Conservation (phyloP, 2,113 vertebrate species). For the Leucosticte australis region DNA sequence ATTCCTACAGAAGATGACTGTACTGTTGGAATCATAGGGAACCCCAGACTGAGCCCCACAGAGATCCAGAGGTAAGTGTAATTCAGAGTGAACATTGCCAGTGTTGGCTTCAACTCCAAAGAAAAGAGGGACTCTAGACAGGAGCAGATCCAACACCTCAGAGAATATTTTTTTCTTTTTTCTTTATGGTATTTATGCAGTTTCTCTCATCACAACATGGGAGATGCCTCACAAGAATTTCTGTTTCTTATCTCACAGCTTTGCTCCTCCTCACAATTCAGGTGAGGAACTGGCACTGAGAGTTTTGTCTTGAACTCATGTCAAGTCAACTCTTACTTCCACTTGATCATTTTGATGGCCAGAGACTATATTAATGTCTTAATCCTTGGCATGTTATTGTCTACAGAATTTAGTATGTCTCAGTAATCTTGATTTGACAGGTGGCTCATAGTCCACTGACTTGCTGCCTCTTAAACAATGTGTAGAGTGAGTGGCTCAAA, state of each 20-base stretch:
- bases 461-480: background rate
- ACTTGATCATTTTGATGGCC: background rate
- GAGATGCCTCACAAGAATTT: background rate
- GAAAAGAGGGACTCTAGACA: background rate
- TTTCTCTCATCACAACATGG: background rate
- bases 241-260: background rate
- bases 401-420: background rate
- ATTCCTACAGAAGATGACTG: background rate
- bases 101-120: background rate
- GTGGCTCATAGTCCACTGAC: background rate
- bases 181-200: background rate
- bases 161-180: background rate
- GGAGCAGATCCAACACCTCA: background rate
- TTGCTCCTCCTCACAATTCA: background rate
- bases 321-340: background rate
- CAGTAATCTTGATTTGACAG: background rate
- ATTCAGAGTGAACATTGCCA: background rate
- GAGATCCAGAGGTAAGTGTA: background rate
- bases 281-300: background rate
- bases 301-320: background rate
- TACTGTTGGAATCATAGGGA: background rate
- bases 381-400: background rate
- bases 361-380: background rate
- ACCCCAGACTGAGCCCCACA: accelerated
- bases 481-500: background rate